These are phyloP conservation scores for Mercenaria mercenaria DNA, from an alignment of 1,140 invertebrate genomes.

Conservation along the genomic window DNA sequence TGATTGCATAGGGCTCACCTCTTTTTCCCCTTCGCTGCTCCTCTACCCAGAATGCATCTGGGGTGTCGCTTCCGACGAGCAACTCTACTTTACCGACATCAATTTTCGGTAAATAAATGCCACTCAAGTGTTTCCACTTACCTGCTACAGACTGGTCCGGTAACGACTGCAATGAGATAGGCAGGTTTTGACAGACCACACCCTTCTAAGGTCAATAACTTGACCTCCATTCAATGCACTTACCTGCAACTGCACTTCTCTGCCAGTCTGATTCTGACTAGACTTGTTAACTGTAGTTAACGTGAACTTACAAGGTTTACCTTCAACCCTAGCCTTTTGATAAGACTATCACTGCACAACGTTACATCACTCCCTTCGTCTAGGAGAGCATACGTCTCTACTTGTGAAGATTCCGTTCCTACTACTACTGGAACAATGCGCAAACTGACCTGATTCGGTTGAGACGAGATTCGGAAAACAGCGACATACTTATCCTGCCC, in stretches of 20 bases:
- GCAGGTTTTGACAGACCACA: constrained; percentile 11
- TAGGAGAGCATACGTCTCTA: constrained; percentile 28
- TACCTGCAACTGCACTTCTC: constrained; percentile 22
- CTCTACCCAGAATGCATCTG: constrained; percentile 46
- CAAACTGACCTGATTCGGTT: constrained; percentile 46
- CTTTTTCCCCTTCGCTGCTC: background rate
- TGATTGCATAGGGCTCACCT: constrained; percentile 5
- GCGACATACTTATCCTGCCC: constrained; percentile 2
- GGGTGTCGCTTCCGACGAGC: constrained; percentile 22
- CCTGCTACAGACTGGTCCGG: background rate
- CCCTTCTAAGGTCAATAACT: background rate
- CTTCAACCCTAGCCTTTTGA: background rate
- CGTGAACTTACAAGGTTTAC: constrained; percentile 33
- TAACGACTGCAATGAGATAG: constrained; percentile 18
- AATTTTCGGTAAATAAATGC: constrained; percentile 7
- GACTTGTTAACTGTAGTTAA: constrained; percentile 34
- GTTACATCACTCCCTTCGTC: constrained; percentile 49
- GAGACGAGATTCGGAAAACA: background rate
- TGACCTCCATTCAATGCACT: constrained; percentile 18
- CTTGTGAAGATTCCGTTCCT: background rate
- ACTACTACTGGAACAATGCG: constrained; percentile 19
- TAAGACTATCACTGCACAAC: constrained; percentile 25
- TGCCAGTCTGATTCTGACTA: background rate
- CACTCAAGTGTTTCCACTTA: constrained; percentile 28
- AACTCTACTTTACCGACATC: background rate